Base-by-base conservation (phyloP, 2,113 vertebrate species). In the Antechinus stuartii region DNA sequence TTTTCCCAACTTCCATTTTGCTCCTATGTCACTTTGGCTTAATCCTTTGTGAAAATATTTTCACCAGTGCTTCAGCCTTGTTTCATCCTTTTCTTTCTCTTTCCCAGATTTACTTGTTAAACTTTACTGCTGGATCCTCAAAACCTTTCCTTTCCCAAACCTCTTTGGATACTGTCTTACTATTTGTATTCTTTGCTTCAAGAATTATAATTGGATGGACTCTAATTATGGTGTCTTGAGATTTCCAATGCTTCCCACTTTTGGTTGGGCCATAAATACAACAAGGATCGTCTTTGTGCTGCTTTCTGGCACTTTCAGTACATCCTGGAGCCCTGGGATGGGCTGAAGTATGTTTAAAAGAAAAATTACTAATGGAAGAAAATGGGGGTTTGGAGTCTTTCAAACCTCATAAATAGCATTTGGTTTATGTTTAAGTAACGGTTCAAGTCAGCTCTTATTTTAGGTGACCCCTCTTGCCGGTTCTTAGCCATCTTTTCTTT, bases 191-290 rank as follows among this genome's bases (percentile, higher is more conserved):
- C 89, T 93, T 94, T 91, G 84, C 92, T 95, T 52, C 52, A 95
- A 52, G 53, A 93, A 97, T 94, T 93, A 89, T 96, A 95, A 97
- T 90, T 97, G 96, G 93, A 90, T 95, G 90, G 92, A 91, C 54
- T 97, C 96, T 96, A 96, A 97, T 97, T 94, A 94, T 91, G 57
- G 93, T 92, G 53, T 96, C 93, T 94, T 93, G 90, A 91, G 93
- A 92, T 96, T 96, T 95, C 53, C 68, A 96, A 23, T 90, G 92
- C 50, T 92, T 97, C 55, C 95, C 94, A 94, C 92, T 95, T 95
- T 94, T 96, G 96, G 93, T 91, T 96, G 96, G 76, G 91, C 55
- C 92, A 84, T 96, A 95, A 96, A 96, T 89, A 93, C 46, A 92
- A 91, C 90, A 90, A 49, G 76, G 89, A 55, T 92, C 94, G 93